Percentiles rank a stretch among this genome's conserved stretches.
Conservation (phyloP, 2,888 invertebrate species). For the Brenthis ino region DNA sequence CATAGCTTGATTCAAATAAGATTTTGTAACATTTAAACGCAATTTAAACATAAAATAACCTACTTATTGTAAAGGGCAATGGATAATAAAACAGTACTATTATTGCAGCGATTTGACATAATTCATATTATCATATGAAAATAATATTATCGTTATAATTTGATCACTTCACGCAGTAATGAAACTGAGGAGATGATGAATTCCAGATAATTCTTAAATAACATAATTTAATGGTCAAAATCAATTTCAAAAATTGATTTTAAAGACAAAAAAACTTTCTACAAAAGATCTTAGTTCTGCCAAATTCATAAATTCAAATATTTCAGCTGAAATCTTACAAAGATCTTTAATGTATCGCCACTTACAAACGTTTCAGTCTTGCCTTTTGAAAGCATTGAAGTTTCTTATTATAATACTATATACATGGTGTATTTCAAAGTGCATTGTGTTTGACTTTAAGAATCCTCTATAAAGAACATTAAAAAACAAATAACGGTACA, state of each 20-base stretch:
- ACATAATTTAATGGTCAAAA: too few species aligned
- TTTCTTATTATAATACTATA: conserved; percentile 22
- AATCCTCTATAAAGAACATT: conserved; percentile 39
- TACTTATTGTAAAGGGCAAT: too few species aligned
- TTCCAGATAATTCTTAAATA: too few species aligned
- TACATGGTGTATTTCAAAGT: conserved; percentile 15
- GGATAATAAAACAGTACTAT: too few species aligned
- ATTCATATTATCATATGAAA: too few species aligned
- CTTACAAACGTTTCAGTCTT: background rate
- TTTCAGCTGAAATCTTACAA: conserved; percentile 8
- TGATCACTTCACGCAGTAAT: too few species aligned
- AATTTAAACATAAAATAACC: background rate
- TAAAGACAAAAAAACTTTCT: too few species aligned
- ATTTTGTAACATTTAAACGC: background rate
- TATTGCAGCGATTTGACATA: too few species aligned
- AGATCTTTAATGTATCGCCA: conserved; percentile 11
- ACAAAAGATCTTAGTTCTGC: background rate
- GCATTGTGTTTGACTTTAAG: conserved; percentile 41
- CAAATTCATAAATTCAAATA: background rate
- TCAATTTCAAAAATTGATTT: too few species aligned
- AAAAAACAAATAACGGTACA: conserved; percentile 48
- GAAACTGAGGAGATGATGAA: too few species aligned
- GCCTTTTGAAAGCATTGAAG: conserved; percentile 1
- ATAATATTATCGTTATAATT: too few species aligned
- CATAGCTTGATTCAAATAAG: conserved; percentile 4